Evolutionary conservation across 2,113 vertebrate genomes (phyloP).

Genomic region (Anolis carolinensis): DNA sequence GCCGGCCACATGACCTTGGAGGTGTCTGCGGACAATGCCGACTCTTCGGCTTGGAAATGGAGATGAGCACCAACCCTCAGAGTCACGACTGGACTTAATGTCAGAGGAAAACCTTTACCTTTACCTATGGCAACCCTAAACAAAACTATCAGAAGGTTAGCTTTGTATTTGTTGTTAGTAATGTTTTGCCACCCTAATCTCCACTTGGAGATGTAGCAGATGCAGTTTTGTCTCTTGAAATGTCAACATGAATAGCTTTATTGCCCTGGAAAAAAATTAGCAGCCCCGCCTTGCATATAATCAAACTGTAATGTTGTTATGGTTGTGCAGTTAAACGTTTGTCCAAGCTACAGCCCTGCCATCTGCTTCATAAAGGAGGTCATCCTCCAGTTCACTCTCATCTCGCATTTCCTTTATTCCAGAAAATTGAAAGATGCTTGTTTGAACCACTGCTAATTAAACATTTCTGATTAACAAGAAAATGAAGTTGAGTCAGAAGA

Average conservation of each 20-base stretch:
- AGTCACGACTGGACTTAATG: too few relatives aligned
- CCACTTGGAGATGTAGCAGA: background rate
- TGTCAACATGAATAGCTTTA: background rate
- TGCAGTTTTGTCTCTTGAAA: background rate
- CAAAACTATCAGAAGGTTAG: background rate
- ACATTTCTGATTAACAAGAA: background rate
- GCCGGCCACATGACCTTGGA: too few relatives aligned
- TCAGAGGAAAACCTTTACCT: too few relatives aligned
- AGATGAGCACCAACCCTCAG: too few relatives aligned
- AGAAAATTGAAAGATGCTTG: background rate
- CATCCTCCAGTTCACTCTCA: background rate
- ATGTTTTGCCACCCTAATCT: too few relatives aligned
- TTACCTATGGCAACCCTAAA: too few relatives aligned
- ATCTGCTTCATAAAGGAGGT: constrained; percentile 8
- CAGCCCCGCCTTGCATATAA: background rate
- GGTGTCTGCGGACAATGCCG: too few relatives aligned
- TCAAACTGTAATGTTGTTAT: background rate
- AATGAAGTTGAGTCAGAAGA: background rate
- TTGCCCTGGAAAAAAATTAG: background rate
- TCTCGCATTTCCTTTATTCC: background rate
- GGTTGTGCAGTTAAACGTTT: constrained; percentile 19
- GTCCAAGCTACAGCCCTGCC: background rate
- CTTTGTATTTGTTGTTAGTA: background rate
- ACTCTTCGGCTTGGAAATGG: too few relatives aligned
- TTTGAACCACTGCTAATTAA: constrained; percentile 18